Evolutionary conservation across 1,140 invertebrate genomes (phyloP).

Genomic region (Drosophila punjabiensis): DNA sequence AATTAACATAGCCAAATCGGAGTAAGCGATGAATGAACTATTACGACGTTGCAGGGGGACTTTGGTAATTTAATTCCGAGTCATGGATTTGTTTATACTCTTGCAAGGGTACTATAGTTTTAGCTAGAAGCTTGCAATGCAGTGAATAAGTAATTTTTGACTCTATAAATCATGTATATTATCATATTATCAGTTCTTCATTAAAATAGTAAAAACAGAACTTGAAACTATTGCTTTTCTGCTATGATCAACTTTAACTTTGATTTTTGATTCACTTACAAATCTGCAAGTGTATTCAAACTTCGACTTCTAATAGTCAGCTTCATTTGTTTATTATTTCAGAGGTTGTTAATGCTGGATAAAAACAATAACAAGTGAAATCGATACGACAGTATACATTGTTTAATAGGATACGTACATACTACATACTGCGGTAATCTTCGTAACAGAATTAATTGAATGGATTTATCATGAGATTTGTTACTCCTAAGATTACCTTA

Average conservation of each 20-base stretch:
- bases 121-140: background rate
- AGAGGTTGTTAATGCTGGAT: slow-evolving; percentile 4
- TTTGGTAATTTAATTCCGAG: slow-evolving; percentile 14
- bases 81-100: background rate
- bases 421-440: slow-evolving; percentile 5
- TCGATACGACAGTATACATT: slow-evolving; percentile 8
- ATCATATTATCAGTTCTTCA: too few species aligned
- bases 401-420: background rate
- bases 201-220: background rate
- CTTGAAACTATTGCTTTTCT: background rate
- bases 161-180: background rate
- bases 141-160: background rate
- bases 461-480: background rate
- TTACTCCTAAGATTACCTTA: background rate
- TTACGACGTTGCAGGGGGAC: slow-evolving; percentile 3
- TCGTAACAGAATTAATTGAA: slow-evolving; percentile 3
- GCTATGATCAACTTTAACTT: background rate
- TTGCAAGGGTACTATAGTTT: background rate
- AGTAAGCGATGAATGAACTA: slow-evolving; percentile 28
- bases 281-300: too few species aligned
- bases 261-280: too few species aligned
- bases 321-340: slow-evolving; percentile 12
- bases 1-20: slow-evolving; percentile 11
- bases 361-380: slow-evolving; percentile 26
- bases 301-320: background rate